These are phyloP conservation scores for Rhea pennata DNA, from an alignment of 2,113 vertebrate genomes.

Conservation along the genomic window DNA sequence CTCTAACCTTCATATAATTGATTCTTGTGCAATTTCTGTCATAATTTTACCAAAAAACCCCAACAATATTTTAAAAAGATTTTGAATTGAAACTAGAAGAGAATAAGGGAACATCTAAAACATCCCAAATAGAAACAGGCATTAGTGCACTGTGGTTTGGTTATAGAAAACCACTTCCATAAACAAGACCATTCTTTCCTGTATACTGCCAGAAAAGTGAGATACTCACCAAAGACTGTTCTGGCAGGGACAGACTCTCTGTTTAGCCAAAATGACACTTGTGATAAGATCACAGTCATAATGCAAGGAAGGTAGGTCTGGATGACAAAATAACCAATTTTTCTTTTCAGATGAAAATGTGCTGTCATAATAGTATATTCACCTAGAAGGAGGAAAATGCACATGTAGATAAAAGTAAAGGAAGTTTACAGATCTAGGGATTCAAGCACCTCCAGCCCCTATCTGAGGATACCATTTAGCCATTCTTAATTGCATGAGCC, in stretches of 20 bases:
- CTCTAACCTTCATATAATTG: neutral
- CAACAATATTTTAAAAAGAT: neutral
- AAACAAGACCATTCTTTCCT: neutral
- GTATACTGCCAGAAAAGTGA: neutral
- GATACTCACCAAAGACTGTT: constrained; percentile 93
- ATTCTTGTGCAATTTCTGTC: neutral
- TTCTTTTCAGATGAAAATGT: constrained; percentile 97
- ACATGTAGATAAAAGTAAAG: neutral
- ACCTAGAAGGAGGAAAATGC: constrained; percentile 73
- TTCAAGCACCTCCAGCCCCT: neutral
- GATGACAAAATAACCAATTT: constrained; percentile 98
- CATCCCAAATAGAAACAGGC: neutral
- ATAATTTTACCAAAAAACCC: neutral
- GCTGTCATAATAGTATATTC: constrained; percentile 98
- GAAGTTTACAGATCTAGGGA: neutral
- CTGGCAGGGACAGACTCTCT: constrained; percentile 95
- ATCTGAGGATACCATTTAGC: neutral
- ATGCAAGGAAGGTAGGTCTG: constrained; percentile 99
- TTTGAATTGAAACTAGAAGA: neutral
- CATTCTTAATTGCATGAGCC: neutral
- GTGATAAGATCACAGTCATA: constrained; percentile 97
- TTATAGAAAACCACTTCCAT: neutral
- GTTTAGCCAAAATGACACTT: constrained; percentile 98
- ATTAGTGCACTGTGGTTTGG: neutral
- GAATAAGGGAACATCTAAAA: neutral